Evolutionary conservation across 2,797 vertebrate genomes (phyloP), one percentile per base, ranked within the genome.

Genomic region (Eurystomus glaucurus): DNA sequence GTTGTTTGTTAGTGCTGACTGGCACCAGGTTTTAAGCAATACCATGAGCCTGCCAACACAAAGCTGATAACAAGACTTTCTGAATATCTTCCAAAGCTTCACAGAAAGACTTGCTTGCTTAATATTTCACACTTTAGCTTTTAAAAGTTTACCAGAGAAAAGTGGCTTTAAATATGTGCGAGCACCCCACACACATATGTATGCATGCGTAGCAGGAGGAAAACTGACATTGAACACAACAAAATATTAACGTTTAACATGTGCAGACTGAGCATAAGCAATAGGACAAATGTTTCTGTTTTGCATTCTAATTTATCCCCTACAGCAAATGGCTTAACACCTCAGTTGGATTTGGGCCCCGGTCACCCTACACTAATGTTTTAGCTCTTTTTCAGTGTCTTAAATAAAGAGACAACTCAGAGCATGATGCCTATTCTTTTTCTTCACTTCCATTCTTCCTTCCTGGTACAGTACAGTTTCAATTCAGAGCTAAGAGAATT

Each of bases 11-110:
- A 97, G 91, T 19, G 5, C 93, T 97, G 97, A 90, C 94, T 97
- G 94, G 93, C 91, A 96, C 77, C 7, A 29, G 45, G 76, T 86
- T 96, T 96, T 96, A 96, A 96, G 92, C 91, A 92, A 93, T 94
- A 90, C 93, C 89, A 95, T 12, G 5, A 46, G 88, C 61, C 88
- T 98, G 95, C 97, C 96, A 98, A 96, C 82, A 85, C 95, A 93
- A 97, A 97, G 89, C 93, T 82, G 97, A 98, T 98, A 98, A 98
- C 93, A 88, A 92, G 88, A 88, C 92, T 95, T 97, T 96, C 97
- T 97, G 92, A 98, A 96, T 88, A 60, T 88, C 95, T 97, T 98
- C 97, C 96, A 97, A 64, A 96, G 91, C 74, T 97, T 97, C 95
- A 96, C 95, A 97, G 95, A 96, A 96, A 88, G 82, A 76, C 92